phyloP scores from a whole-genome alignment of 2,113 vertebrate genomes.

The Ptilorrhoa leucosticta region DNA sequence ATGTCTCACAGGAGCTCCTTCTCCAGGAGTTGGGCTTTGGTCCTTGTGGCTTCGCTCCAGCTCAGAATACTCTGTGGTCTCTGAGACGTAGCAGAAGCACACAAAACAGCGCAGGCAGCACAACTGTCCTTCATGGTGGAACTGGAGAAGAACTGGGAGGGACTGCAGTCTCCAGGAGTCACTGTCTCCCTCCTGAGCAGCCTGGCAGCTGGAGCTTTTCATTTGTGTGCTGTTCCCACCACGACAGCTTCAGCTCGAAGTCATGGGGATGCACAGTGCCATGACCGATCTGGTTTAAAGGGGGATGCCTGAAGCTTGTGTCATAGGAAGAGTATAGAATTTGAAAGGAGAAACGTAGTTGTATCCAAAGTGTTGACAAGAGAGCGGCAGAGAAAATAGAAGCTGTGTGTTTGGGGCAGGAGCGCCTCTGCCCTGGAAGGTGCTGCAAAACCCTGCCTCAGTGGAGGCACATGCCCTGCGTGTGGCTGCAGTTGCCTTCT shows the following conservation, averaged over 20 bases:
- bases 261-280: not conserved
- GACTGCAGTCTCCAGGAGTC: not conserved
- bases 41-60: not conserved
- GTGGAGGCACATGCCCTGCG: fast-evolving
- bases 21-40: not conserved
- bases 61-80: not conserved
- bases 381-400: not conserved
- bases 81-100: fast-evolving
- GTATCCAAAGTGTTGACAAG: not conserved
- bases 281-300: not conserved
- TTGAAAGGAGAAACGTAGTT: not conserved
- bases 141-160: not conserved
- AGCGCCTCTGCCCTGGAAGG: not conserved
- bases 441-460: not conserved
- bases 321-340: not conserved
- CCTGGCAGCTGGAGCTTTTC: not conserved
- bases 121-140: not conserved
- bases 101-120: not conserved
- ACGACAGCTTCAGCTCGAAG: not conserved
- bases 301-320: conserved; percentile 5
- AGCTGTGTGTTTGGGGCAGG: not conserved
- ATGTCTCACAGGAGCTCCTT: not conserved
- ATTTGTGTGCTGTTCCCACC: not conserved
- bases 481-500: not conserved
- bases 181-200: not conserved